Evolutionary conservation across 2,797 vertebrate species (phyloP).

Genomic region (Lithobates sylvaticus): DNA sequence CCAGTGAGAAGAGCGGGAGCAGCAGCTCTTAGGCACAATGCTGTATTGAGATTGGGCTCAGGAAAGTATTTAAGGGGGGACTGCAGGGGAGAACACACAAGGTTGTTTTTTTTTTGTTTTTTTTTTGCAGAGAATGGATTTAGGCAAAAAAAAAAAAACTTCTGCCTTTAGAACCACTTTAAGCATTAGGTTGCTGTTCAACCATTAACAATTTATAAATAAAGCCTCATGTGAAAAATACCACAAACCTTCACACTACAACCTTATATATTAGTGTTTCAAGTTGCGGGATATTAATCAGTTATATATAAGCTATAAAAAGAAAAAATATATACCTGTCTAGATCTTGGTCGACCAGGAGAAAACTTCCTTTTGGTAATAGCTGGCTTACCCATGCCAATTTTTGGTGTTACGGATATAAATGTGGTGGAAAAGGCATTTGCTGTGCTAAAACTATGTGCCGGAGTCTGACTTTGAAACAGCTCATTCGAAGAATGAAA

Average conservation of each 20-base stretch:
- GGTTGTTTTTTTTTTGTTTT: too few species aligned
- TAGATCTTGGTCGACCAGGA: slow-evolving; percentile 91
- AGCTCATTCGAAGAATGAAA: slow-evolving; percentile 76
- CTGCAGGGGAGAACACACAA: too few species aligned
- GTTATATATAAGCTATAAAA: background rate
- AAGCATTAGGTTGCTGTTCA: too few species aligned
- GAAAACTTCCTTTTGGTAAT: slow-evolving; percentile 97
- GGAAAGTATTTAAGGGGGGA: too few species aligned
- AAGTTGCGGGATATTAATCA: background rate
- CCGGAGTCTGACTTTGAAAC: slow-evolving; percentile 68
- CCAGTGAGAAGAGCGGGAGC: too few species aligned
- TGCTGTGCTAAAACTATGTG: slow-evolving; percentile 68
- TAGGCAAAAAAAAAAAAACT: too few species aligned
- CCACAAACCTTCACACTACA: background rate
- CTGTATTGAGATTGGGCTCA: too few species aligned
- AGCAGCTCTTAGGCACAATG: too few species aligned
- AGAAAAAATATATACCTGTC: slow-evolving; percentile 84
- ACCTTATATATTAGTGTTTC: background rate
- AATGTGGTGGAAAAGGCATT: slow-evolving; percentile 84
- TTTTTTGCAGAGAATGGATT: too few species aligned
- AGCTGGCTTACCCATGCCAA: slow-evolving; percentile 97
- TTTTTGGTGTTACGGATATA: slow-evolving; percentile 92
- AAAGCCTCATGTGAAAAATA: background rate
- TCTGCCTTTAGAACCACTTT: too few species aligned
- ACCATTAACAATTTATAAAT: too few species aligned